phyloP scores from a whole-genome alignment of 2,888 invertebrate genomes.

The Melanostoma scalare region DNA sequence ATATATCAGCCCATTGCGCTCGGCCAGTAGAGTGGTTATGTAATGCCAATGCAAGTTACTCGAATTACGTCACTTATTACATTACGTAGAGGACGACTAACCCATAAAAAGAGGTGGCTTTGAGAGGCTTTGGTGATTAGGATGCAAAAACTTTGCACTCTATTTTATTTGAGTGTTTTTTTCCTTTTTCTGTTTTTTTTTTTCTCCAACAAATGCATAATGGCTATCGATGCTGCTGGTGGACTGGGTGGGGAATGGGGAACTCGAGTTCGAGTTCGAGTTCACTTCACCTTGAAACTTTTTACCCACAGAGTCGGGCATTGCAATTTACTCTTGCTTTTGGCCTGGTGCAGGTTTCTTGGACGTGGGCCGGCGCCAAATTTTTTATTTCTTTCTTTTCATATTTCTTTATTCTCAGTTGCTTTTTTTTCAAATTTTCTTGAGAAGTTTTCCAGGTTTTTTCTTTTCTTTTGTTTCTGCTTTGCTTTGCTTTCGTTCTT shows the following conservation, averaged over 20 bases:
- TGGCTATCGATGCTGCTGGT: conserved; percentile 36
- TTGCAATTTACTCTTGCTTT: conserved; percentile 31
- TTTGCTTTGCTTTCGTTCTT: neutral
- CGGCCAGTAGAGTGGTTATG: conserved; percentile 28
- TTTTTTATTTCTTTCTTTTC: conserved; percentile 9
- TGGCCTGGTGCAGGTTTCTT: conserved; percentile 5
- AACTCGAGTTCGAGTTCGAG: neutral
- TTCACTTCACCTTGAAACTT: conserved; percentile 36
- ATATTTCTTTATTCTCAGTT: neutral
- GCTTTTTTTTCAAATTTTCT: neutral
- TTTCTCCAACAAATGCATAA: conserved; percentile 10
- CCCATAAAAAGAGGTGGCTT: too few species aligned
- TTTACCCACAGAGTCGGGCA: conserved; percentile 3
- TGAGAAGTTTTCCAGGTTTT: too few species aligned
- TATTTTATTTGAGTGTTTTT: neutral
- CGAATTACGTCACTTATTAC: conserved; percentile 50
- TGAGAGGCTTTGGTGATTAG: conserved; percentile 46
- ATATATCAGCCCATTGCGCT: conserved; percentile 2
- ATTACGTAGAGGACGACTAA: neutral
- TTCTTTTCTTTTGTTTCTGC: too few species aligned
- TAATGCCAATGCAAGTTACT: conserved; percentile 29
- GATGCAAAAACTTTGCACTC: conserved; percentile 29
- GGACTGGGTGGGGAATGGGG: neutral
- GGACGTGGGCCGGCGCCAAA: conserved; percentile 34
- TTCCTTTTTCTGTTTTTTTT: conserved; percentile 1